Percentiles rank a stretch among this genome's conserved stretches.
These are phyloP conservation scores for Drosophila stalkeri DNA, from an alignment of 2,888 invertebrate species.

Conservation along the genomic window DNA sequence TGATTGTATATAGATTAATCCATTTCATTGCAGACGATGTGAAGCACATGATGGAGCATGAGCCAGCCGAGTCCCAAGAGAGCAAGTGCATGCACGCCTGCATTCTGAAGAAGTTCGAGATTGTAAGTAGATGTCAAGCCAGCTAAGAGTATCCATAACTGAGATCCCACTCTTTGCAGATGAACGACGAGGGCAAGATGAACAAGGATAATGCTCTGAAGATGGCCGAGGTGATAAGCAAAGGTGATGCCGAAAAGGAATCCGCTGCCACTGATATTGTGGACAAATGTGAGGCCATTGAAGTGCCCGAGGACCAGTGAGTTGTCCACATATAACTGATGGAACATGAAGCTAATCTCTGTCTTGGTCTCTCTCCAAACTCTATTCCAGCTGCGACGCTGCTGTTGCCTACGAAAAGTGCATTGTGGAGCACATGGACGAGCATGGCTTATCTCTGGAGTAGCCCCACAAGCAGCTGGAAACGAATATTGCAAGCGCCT, in stretches of 20 bases:
- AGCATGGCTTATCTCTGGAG: slow-evolving; percentile 62
- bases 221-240: slow-evolving; percentile 62
- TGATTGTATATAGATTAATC: background rate
- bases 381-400: slow-evolving; percentile 73
- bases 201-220: slow-evolving; percentile 65
- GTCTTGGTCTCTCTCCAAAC: background rate
- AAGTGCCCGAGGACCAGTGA: slow-evolving; percentile 82
- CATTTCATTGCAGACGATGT: slow-evolving; percentile 74
- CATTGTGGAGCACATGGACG: slow-evolving; percentile 65
- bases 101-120: slow-evolving; percentile 79
- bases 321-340: slow-evolving; percentile 20
- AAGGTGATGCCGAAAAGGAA: slow-evolving; percentile 70
- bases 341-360: background rate
- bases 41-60: slow-evolving; percentile 72
- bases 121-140: slow-evolving; percentile 68
- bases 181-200: slow-evolving; percentile 80
- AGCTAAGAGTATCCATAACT: background rate
- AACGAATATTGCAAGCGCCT: slow-evolving; percentile 51
- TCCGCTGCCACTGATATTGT: slow-evolving; percentile 57
- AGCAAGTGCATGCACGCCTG: slow-evolving; percentile 84
- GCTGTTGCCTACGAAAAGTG: slow-evolving; percentile 75
- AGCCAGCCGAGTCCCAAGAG: slow-evolving; percentile 65
- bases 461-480: slow-evolving; percentile 22
- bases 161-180: slow-evolving; percentile 47
- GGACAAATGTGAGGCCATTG: slow-evolving; percentile 67